These are phyloP conservation scores for Sitta carolinensis DNA, from an alignment of 2,797 vertebrate species.

Conservation along the genomic window DNA sequence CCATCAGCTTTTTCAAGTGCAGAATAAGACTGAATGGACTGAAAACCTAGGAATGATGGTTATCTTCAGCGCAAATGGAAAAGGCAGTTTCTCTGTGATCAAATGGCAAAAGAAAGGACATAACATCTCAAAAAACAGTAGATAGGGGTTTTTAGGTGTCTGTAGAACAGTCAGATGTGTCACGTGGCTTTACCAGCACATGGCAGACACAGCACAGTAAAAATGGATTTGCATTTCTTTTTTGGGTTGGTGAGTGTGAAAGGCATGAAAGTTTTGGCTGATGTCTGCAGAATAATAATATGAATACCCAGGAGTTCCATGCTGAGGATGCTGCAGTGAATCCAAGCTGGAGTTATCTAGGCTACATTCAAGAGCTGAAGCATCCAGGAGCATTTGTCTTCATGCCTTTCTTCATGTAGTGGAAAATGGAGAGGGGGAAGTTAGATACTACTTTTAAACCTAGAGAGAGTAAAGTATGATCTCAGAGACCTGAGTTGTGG, in stretches of 20 bases:
- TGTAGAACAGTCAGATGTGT: not conserved
- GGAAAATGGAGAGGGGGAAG: not conserved
- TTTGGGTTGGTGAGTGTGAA: not conserved
- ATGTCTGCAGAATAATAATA: rapidly evolving
- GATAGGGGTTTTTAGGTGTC: not conserved
- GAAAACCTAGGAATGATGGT: not conserved
- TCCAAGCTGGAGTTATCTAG: not conserved
- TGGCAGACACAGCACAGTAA: not conserved
- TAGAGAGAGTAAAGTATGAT: not conserved
- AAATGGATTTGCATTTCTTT: not conserved
- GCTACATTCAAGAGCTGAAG: not conserved
- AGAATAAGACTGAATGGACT: not conserved
- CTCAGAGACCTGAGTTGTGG: not conserved
- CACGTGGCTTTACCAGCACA: rapidly evolving
- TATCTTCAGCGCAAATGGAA: not conserved
- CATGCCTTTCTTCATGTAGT: not conserved
- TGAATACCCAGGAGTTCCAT: not conserved
- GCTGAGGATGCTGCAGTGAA: not conserved
- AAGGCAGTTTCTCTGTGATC: not conserved
- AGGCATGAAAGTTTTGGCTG: not conserved
- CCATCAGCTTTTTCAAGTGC: not conserved
- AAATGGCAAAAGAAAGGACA: not conserved
- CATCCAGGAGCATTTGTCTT: not conserved
- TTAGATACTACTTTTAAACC: not conserved
- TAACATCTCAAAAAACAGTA: not conserved